phyloP scores from a whole-genome alignment of 2,113 vertebrate genomes.

The Suricata suricatta region DNA sequence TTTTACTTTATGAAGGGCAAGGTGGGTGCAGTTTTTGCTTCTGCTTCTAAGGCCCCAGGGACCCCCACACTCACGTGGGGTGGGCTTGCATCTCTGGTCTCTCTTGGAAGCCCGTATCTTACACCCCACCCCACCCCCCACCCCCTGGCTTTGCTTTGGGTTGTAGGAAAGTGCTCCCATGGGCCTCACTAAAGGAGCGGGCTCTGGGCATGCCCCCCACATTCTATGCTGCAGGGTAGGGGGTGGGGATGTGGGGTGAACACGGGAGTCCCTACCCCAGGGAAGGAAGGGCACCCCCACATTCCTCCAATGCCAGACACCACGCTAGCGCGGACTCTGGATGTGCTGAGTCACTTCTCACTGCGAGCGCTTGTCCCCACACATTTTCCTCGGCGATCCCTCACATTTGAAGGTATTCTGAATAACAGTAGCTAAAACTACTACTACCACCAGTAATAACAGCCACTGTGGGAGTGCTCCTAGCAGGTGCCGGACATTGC shows the following conservation, averaged over 20 bases:
- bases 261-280: neutral
- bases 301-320: accelerated
- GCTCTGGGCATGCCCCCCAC: neutral
- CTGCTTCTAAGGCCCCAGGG: neutral
- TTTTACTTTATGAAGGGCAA: neutral
- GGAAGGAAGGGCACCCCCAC: neutral
- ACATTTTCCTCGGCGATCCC: neutral
- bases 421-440: neutral
- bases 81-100: too few relatives aligned
- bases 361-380: neutral
- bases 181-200: neutral
- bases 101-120: neutral
- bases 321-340: accelerated
- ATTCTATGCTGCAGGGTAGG: accelerated
- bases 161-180: neutral
- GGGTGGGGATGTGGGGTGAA: neutral
- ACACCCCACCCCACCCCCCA: too few relatives aligned
- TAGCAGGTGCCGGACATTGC: neutral
- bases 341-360: neutral
- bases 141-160: neutral
- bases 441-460: neutral
- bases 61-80: neutral
- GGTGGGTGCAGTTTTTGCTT: neutral
- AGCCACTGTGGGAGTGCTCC: accelerated
- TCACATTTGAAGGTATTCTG: neutral